Conservation (phyloP, 2,888 invertebrate species). For the Ptychoptera contaminata region DNA sequence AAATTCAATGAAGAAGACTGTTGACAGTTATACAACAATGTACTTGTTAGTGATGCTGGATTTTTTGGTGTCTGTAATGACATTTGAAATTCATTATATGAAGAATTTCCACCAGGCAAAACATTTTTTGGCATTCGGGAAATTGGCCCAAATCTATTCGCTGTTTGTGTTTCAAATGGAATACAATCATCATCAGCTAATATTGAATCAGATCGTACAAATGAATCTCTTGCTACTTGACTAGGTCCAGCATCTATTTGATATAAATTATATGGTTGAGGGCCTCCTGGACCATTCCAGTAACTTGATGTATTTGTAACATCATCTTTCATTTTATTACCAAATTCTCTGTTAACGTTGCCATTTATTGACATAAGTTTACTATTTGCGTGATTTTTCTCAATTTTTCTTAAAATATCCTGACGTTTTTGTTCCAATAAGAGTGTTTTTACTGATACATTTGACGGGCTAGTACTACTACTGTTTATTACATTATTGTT, state of each 20-base stretch:
- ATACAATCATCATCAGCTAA: slow-evolving; percentile 45
- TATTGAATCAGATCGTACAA: slow-evolving; percentile 37
- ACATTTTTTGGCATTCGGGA: slow-evolving; percentile 28
- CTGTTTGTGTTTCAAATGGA: slow-evolving; percentile 43
- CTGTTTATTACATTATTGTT: slow-evolving; percentile 5
- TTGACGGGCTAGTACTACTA: slow-evolving; percentile 9
- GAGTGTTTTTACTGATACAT: slow-evolving; percentile 2
- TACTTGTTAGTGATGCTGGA: too few species aligned
- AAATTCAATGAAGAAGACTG: too few species aligned
- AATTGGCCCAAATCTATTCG: slow-evolving; percentile 54
- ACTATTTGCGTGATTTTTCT: background rate
- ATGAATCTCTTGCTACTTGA: slow-evolving; percentile 17
- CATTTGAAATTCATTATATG: too few species aligned
- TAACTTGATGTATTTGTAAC: background rate
- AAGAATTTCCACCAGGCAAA: too few species aligned
- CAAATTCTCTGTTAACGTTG: too few species aligned
- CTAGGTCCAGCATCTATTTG: slow-evolving; percentile 8
- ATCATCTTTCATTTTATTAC: slow-evolving; percentile 1
- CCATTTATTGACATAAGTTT: background rate
- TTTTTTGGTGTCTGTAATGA: too few species aligned
- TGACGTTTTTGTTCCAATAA: too few species aligned
- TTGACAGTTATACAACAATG: too few species aligned
- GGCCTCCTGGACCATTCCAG: slow-evolving; percentile 2
- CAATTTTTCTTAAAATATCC: background rate
- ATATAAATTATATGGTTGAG: slow-evolving; percentile 10